A percentile compares a stretch with the other conserved stretches of the same genome.
Evolutionary conservation across 2,113 vertebrate species (phyloP).

Genomic region (Connochaetes taurinus): DNA sequence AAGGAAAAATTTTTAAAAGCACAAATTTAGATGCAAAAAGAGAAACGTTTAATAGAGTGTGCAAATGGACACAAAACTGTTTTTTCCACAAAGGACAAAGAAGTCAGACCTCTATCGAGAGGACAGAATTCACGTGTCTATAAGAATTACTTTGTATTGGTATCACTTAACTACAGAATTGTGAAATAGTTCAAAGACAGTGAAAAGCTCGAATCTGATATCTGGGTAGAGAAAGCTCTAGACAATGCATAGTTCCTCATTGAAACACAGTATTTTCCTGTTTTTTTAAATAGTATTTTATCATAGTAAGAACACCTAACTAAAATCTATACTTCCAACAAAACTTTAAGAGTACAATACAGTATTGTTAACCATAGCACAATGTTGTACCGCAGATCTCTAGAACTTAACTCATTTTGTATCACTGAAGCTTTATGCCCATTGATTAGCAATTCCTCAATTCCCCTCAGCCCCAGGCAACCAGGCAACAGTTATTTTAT

Average conservation of each 20-base stretch:
- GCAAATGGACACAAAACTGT: not conserved
- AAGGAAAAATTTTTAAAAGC: not conserved
- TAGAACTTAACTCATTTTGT: not conserved
- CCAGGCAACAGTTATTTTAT: not conserved
- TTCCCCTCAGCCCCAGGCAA: not conserved
- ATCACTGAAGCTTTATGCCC: not conserved
- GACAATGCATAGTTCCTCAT: not conserved
- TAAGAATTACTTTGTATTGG: not conserved
- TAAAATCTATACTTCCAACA: not conserved
- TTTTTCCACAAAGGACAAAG: not conserved
- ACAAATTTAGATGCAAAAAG: not conserved
- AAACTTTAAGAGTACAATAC: not conserved
- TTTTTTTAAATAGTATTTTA: not conserved
- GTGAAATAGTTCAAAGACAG: not conserved
- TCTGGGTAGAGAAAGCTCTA: not conserved
- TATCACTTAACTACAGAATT: not conserved
- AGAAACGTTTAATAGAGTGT: not conserved
- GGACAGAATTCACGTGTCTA: not conserved
- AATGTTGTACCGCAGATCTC: not conserved
- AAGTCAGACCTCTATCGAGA: not conserved
- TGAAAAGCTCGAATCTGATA: not conserved
- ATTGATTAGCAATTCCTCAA: not conserved
- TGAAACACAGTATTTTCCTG: not conserved
- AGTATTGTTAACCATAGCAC: not conserved
- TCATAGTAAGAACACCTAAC: not conserved